phyloP scores from a whole-genome alignment of 1,140 invertebrate genomes.

The Cardiocondyla obscurior region DNA sequence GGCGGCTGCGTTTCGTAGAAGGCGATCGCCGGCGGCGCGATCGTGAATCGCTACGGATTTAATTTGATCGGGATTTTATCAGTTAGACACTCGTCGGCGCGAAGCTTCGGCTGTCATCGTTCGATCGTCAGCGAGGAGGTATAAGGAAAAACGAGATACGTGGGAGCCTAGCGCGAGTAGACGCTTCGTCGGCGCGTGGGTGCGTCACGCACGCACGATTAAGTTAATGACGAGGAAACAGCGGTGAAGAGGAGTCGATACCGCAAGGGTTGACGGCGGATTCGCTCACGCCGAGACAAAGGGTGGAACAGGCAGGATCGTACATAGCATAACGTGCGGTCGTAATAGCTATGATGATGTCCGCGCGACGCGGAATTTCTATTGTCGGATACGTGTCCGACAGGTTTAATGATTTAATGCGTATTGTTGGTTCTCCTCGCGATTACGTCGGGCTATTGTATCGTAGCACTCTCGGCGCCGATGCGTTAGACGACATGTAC shows the following conservation, averaged over 20 bases:
- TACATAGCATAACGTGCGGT: constrained; percentile 27
- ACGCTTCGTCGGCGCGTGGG: constrained; percentile 45
- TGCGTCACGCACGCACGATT: constrained; percentile 10
- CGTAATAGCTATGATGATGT: constrained; percentile 63
- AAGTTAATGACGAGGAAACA: constrained; percentile 66
- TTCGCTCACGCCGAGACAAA: constrained; percentile 52
- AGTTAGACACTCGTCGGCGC: constrained; percentile 51
- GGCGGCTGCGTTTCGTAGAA: background rate
- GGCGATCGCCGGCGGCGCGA: constrained; percentile 7
- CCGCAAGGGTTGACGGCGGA: constrained; percentile 36
- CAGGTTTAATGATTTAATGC: constrained; percentile 72
- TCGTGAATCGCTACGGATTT: constrained; percentile 62
- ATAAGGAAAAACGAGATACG: constrained; percentile 47
- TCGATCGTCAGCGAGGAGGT: constrained; percentile 19
- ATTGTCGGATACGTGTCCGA: constrained; percentile 64
- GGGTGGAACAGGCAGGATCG: constrained; percentile 39
- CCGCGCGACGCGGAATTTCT: constrained; percentile 59
- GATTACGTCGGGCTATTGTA: constrained; percentile 63
- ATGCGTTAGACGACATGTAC: constrained; percentile 17
- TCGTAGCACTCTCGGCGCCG: constrained; percentile 16
- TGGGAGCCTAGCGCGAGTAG: constrained; percentile 44
- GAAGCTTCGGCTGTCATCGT: constrained; percentile 10
- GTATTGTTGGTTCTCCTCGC: constrained; percentile 65
- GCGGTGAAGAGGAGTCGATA: constrained; percentile 46
- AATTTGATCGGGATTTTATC: constrained; percentile 60